Base-by-base conservation (phyloP, 2,888 invertebrate genomes). In the Dermolepida albohirtum region DNA sequence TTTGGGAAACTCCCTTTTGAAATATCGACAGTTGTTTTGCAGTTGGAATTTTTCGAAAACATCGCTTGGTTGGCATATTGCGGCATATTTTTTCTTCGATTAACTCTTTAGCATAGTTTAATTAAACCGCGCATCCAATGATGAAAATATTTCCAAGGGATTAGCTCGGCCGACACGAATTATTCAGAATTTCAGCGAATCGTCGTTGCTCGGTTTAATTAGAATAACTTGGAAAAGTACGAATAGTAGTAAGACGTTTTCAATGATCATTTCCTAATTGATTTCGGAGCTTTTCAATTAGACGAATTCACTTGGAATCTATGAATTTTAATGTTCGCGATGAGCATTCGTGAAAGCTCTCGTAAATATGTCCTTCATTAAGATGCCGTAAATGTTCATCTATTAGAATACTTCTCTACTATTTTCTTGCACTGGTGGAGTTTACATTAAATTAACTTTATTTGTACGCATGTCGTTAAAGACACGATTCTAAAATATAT, bases 211-310 rank as follows among this genome's bases (percentile, higher is more conserved):
- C 41, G 22, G 55, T 57, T 57, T 57, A 57, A 57, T 57, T 57
- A 27, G 55, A 43, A 43, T 41, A 14, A 27, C 14, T 57, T 57
- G 55, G 55, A 43, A 57, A 43, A 16, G 41, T 57, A 22, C 55
- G 14, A 12, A 17, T 12, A 43, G 41, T 47, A 47, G 44, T 16
- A 52, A 54, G 65, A 34, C 55, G 55, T 54, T 55, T 55, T 39
- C 55, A 17, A 55, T 52, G 47, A 65, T 47, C 43, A 65, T 65
- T 55, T 63, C 65, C 44, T 65, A 65, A 65, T 65, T 65, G 65
- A 65, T 55, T 55, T 40, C 44, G 54, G 50, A 29, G 55, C 29
- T 65, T 65, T 65, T 65, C 65, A 55, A 54, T 65, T 55, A 65
- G 55, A 44, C 29, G 55, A 52, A 54, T 55, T 44, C 29, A 47